phyloP scores from a whole-genome alignment of 2,797 vertebrate species.

The Catamblyrhynchus diadema region DNA sequence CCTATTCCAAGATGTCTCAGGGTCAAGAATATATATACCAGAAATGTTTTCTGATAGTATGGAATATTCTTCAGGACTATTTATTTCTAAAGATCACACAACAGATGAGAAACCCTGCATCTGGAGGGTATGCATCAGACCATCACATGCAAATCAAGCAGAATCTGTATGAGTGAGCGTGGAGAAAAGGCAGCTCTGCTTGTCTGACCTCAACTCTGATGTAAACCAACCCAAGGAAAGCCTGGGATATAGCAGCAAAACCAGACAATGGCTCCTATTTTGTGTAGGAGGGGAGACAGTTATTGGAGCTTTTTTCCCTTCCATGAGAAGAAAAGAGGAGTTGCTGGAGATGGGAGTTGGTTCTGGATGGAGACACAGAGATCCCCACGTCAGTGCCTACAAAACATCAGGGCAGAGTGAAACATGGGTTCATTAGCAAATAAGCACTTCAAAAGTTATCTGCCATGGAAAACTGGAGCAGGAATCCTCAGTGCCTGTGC shows the following conservation, averaged over 20 bases:
- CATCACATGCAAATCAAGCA: background rate
- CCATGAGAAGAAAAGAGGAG: background rate
- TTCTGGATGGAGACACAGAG: background rate
- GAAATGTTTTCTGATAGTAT: background rate
- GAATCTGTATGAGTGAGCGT: background rate
- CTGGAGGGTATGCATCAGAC: background rate
- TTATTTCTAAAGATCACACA: background rate
- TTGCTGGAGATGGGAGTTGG: rapidly evolving
- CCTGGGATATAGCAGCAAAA: background rate
- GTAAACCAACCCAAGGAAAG: background rate
- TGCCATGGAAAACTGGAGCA: background rate
- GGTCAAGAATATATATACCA: background rate
- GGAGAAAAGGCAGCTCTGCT: background rate
- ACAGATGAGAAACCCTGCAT: background rate
- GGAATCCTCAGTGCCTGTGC: rapidly evolving
- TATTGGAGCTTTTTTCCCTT: background rate
- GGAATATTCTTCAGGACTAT: background rate
- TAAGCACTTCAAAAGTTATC: background rate
- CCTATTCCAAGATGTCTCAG: background rate
- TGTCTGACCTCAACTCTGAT: background rate
- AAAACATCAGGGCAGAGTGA: background rate
- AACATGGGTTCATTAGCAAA: background rate
- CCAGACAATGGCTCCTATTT: background rate
- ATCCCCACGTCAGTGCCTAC: rapidly evolving
- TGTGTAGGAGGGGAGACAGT: background rate